phyloP scores from a whole-genome alignment of 1,140 invertebrate species.

The Trichonephila clavipes region DNA sequence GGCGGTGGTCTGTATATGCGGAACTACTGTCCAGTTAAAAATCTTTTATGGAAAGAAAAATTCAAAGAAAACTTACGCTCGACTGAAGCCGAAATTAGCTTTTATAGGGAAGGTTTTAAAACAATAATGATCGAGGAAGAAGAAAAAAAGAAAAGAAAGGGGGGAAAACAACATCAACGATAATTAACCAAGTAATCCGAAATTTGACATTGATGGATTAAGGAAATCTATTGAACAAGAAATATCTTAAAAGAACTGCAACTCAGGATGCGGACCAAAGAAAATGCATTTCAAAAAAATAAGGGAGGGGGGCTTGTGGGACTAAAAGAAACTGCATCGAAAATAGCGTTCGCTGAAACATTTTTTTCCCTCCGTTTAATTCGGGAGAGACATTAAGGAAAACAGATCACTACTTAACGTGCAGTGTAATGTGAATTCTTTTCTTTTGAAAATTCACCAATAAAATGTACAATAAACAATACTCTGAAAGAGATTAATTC shows the following conservation, averaged over 20 bases:
- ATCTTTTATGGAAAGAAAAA: background rate
- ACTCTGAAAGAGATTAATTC: background rate
- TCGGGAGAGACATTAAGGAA: background rate
- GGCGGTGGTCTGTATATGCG: background rate
- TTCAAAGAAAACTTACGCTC: slow-evolving; percentile 10
- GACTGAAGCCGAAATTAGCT: slow-evolving; percentile 44
- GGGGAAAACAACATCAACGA: slow-evolving; percentile 52
- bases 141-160: background rate
- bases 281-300: background rate
- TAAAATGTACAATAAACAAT: background rate
- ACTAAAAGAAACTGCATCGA: background rate
- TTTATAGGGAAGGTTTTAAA: slow-evolving; percentile 68
- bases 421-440: background rate
- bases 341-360: background rate
- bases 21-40: background rate
- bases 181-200: slow-evolving; percentile 67
- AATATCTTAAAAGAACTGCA: slow-evolving; percentile 9
- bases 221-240: slow-evolving; percentile 59
- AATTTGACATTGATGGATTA: slow-evolving; percentile 74
- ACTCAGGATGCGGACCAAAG: background rate
- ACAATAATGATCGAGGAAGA: slow-evolving; percentile 39
- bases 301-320: too few species aligned
- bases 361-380: background rate
- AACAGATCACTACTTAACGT: slow-evolving; percentile 7
- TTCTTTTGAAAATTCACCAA: background rate